phyloP scores from a whole-genome alignment of 1,140 invertebrate genomes.

The Drosophila subpulchrella region DNA sequence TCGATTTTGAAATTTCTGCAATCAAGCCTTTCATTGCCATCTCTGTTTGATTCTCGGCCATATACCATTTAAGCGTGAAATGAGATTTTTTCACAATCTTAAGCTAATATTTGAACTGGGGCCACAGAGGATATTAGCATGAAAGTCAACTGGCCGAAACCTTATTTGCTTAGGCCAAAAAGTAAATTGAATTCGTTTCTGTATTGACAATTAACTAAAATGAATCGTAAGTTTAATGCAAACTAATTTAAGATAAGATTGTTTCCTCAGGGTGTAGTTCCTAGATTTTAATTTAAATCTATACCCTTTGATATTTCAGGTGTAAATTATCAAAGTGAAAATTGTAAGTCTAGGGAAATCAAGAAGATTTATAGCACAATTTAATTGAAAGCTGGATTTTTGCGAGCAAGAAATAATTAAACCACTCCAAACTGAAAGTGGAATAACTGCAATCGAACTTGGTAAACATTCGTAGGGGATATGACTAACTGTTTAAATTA shows the following conservation, averaged over 20 bases:
- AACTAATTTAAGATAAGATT: background rate
- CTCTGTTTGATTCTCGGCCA: slow-evolving; percentile 54
- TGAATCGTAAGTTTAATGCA: background rate
- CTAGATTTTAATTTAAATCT: no score
- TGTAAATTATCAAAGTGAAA: background rate
- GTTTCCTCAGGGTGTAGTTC: no score
- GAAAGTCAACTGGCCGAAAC: slow-evolving; percentile 14
- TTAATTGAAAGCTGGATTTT: no score
- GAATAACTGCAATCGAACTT: no score
- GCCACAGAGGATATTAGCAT: slow-evolving; percentile 1
- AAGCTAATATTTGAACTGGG: slow-evolving; percentile 59
- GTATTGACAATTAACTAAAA: slow-evolving; percentile 21
- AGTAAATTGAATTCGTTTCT: slow-evolving; percentile 25
- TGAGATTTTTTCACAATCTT: slow-evolving; percentile 59
- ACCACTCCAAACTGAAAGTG: background rate
- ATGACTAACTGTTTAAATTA: background rate
- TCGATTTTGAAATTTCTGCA: background rate
- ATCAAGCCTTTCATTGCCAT: slow-evolving; percentile 17
- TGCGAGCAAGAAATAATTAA: background rate
- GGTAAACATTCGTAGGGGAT: background rate
- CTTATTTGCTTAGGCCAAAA: slow-evolving; percentile 61
- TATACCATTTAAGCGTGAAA: slow-evolving; percentile 71
- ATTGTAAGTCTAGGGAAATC: no score
- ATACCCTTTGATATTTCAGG: background rate
- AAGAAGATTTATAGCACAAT: no score